These are phyloP conservation scores for Hemichromis elongatus DNA, from an alignment of 2,113 vertebrate genomes.

Conservation along the genomic window DNA sequence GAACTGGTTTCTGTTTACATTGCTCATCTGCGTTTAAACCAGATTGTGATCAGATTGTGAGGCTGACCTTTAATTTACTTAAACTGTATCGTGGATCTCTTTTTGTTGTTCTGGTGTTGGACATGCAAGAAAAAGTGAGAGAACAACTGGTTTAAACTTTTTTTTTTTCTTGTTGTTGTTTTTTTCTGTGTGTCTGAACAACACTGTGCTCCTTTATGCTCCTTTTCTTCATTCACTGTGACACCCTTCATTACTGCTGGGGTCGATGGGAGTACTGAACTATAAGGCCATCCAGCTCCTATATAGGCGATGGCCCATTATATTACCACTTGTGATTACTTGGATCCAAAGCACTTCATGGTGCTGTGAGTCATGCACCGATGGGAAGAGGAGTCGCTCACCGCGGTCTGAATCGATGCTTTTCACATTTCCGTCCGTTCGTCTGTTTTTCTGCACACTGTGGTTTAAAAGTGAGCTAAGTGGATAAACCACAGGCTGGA, in stretches of 20 bases:
- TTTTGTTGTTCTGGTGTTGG: neutral
- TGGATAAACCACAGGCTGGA: slow-evolving; percentile 22
- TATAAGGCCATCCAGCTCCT: neutral
- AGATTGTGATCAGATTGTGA: neutral
- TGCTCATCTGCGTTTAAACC: neutral
- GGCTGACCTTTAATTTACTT: neutral
- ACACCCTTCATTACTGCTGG: neutral
- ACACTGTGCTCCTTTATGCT: neutral
- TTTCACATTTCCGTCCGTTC: neutral
- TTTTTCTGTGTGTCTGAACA: neutral
- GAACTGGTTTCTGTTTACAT: neutral
- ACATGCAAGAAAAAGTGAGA: neutral
- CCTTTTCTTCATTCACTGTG: neutral
- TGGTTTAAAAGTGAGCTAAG: neutral
- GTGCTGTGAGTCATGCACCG: neutral
- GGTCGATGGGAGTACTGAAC: neutral
- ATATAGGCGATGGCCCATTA: neutral
- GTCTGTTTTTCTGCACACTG: neutral
- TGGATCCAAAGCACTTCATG: neutral
- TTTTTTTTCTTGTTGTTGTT: neutral
- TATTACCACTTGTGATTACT: neutral
- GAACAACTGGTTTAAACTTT: neutral
- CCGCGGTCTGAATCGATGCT: neutral
- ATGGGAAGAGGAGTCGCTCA: neutral
- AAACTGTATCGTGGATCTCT: neutral